Evolutionary conservation across 2,797 vertebrate genomes (phyloP).

Genomic region (Spea hammondii): DNA sequence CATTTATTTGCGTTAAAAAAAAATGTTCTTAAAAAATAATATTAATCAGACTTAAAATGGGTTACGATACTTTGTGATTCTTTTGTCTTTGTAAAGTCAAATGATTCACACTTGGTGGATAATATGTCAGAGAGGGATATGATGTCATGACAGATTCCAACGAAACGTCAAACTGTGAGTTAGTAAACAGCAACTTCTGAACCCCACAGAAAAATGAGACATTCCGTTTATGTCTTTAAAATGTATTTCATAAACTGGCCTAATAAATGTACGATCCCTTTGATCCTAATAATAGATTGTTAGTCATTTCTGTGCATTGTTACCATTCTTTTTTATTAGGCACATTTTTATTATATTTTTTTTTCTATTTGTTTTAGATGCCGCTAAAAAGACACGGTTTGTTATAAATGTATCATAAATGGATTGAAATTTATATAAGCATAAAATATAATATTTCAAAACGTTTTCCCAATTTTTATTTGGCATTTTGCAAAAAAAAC

Average conservation of each 20-base stretch:
- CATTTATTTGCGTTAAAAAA: neutral
- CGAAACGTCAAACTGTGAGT: slow-evolving; percentile 12
- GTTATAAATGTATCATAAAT: no score
- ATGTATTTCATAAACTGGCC: slow-evolving; percentile 12
- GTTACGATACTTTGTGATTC: neutral
- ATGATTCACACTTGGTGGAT: slow-evolving; percentile 49
- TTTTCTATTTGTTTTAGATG: no score
- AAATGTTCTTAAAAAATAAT: neutral
- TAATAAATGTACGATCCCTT: slow-evolving; percentile 8
- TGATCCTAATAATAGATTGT: neutral
- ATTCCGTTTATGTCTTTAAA: neutral
- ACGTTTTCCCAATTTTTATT: no score
- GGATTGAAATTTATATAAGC: no score
- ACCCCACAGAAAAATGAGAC: neutral
- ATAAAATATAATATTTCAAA: no score
- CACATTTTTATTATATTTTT: no score
- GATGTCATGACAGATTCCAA: slow-evolving; percentile 37
- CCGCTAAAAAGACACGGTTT: no score
- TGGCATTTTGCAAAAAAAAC: no score
- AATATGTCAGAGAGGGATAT: slow-evolving; percentile 48
- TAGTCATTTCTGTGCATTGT: no score
- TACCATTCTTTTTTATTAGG: no score
- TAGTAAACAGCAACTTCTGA: slow-evolving; percentile 9
- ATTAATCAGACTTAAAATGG: neutral
- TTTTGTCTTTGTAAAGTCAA: slow-evolving; percentile 4